phyloP scores from a whole-genome alignment of 2,113 vertebrate species.

The Odobenus rosmarus region DNA sequence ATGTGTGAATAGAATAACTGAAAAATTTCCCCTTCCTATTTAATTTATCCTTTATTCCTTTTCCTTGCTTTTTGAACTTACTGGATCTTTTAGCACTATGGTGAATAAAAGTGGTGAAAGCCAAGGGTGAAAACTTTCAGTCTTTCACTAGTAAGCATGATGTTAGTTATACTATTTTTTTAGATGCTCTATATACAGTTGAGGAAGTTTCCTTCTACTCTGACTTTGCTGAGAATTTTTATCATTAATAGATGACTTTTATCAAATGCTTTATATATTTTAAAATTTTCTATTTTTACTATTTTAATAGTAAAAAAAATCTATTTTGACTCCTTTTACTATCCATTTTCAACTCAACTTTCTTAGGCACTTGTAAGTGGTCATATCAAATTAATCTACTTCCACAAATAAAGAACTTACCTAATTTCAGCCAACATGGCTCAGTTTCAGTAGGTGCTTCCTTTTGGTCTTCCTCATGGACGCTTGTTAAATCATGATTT shows the following conservation, averaged over 20 bases:
- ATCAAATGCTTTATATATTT: neutral
- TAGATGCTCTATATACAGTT: neutral
- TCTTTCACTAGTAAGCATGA: neutral
- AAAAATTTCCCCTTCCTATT: neutral
- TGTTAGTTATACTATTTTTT: neutral
- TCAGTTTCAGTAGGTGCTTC: neutral
- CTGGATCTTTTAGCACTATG: neutral
- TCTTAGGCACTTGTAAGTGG: neutral
- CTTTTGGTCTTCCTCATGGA: neutral
- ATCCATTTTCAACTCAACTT: neutral
- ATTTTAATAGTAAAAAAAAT: neutral
- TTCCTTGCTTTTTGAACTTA: neutral
- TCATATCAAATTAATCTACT: neutral
- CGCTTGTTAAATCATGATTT: neutral
- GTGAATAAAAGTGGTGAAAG: neutral
- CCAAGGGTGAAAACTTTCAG: neutral
- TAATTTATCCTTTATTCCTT: neutral
- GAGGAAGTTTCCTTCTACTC: neutral
- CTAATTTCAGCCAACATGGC: neutral
- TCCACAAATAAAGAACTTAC: neutral
- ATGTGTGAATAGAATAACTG: neutral
- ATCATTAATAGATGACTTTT: conserved; percentile 1
- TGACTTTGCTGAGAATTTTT: neutral
- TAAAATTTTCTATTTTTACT: neutral
- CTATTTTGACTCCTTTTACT: neutral